A percentile compares a stretch with the other conserved stretches of the same genome.
Evolutionary conservation across 2,113 vertebrate genomes (phyloP).

Genomic region (Morone saxatilis): DNA sequence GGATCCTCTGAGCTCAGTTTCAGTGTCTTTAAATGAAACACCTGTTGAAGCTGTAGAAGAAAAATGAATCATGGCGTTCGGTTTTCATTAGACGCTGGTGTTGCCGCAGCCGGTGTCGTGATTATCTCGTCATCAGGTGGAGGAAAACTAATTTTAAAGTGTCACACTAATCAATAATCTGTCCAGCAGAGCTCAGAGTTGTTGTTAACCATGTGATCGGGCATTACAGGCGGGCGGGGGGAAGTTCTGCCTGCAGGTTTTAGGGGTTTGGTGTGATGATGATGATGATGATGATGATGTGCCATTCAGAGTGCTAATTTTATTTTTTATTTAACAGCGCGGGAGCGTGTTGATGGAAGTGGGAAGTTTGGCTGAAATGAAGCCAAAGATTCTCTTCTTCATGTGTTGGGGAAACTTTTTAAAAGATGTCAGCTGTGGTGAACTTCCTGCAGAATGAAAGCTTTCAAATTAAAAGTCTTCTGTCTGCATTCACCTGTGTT

Average conservation of each 20-base stretch:
- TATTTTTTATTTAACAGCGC: slow-evolving; percentile 3
- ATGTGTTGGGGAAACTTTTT: neutral
- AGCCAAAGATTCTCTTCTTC: slow-evolving; percentile 45
- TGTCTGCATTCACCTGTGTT: neutral
- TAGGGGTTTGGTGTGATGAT: neutral
- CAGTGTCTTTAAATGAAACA: no score
- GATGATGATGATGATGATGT: neutral
- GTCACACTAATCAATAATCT: neutral
- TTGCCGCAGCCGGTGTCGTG: no score
- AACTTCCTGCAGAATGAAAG: slow-evolving; percentile 28
- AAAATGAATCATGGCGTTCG: no score
- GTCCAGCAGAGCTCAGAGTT: slow-evolving; percentile 5
- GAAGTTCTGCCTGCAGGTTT: neutral
- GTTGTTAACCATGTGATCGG: neutral
- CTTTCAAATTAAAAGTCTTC: slow-evolving; percentile 52
- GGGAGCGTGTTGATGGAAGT: neutral
- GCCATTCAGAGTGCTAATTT: slow-evolving; percentile 12
- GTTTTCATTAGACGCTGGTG: no score
- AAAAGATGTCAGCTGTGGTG: slow-evolving; percentile 5
- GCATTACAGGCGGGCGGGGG: neutral
- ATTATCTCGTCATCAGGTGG: no score
- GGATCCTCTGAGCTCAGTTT: no score
- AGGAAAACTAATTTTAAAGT: no score
- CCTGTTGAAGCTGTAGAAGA: no score
- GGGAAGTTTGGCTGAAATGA: slow-evolving; percentile 19